phyloP scores from a whole-genome alignment of 2,797 vertebrate species.

The Sandelia bainsii region DNA sequence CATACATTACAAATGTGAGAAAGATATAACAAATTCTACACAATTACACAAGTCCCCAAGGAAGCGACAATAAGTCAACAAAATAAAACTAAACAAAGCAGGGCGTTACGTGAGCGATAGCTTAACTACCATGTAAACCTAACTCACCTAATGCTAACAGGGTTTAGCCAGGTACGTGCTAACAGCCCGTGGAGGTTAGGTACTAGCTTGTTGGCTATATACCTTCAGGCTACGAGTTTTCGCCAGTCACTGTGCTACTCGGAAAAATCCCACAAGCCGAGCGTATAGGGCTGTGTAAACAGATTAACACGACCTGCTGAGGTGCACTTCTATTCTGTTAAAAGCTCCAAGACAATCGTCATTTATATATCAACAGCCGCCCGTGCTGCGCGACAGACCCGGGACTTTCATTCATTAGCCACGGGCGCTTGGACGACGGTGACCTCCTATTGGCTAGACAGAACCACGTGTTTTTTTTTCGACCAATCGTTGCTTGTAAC shows the following conservation, averaged over 20 bases:
- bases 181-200: background rate
- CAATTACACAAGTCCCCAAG: background rate
- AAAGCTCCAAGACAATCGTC: no score
- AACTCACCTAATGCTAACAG: no score
- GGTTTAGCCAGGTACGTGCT: background rate
- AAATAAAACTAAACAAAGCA: background rate
- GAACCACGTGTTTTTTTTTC: background rate
- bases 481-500: accelerated
- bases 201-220: background rate
- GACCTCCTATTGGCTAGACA: background rate
- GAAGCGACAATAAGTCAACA: background rate
- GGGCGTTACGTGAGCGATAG: no score
- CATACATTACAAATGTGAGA: no score
- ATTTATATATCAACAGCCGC: no score
- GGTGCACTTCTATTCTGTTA: background rate
- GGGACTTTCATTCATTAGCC: background rate
- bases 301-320: accelerated
- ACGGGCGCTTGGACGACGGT: background rate
- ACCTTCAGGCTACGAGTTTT: background rate
- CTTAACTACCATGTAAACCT: no score
- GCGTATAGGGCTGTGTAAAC: accelerated
- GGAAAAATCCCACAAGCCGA: background rate
- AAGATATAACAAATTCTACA: background rate
- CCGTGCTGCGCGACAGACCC: no score
- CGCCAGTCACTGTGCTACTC: background rate